A percentile compares a stretch with the other conserved stretches of the same genome.
Evolutionary conservation across 2,888 invertebrate genomes (phyloP).

Genomic region (Cordilura impudica): DNA sequence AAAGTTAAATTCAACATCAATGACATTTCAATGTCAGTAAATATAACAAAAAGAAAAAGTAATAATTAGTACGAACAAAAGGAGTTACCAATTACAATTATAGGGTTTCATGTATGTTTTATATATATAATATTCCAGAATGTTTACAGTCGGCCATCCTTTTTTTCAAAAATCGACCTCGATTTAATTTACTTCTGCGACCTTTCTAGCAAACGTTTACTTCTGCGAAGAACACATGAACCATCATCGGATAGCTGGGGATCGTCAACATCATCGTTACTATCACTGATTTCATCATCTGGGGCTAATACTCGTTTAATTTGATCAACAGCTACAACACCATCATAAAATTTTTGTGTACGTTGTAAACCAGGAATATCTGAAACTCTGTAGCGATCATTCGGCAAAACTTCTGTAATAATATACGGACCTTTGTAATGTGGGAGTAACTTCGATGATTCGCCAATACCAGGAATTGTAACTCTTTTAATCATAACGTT

Average conservation of each 20-base stretch:
- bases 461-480: neutral
- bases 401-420: conserved; percentile 61
- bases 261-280: neutral
- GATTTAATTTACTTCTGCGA: neutral
- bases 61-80: too few species aligned
- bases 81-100: too few species aligned
- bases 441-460: conserved; percentile 63
- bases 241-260: neutral
- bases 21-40: too few species aligned
- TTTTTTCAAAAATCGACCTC: neutral
- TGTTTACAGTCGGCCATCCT: neutral
- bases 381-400: conserved; percentile 42
- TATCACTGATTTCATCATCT: neutral
- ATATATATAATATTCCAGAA: too few species aligned
- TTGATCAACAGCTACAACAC: conserved; percentile 12
- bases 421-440: conserved; percentile 67
- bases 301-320: conserved; percentile 7
- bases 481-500: conserved; percentile 65
- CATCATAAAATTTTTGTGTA: conserved; percentile 9
- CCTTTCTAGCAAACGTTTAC: neutral
- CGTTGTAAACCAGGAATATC: conserved; percentile 7
- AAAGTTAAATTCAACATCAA: too few species aligned
- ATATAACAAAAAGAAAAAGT: too few species aligned
- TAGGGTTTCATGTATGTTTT: too few species aligned
- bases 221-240: neutral